A percentile compares a stretch with the other conserved stretches of the same genome.
phyloP scores from a whole-genome alignment of 2,797 vertebrate species.

The Choloepus didactylus region DNA sequence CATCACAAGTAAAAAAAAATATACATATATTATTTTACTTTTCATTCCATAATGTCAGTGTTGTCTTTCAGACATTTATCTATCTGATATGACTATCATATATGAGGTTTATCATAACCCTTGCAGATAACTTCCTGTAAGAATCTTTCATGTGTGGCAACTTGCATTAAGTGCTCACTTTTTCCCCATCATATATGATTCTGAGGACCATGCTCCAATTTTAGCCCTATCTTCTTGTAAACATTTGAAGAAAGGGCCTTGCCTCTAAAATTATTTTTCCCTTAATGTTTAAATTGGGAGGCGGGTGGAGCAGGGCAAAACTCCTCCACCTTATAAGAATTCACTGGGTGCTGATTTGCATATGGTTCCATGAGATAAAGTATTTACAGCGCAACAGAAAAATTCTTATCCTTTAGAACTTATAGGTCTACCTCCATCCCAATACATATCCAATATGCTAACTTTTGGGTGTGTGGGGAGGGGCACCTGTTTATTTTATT shows the following conservation, averaged over 20 bases:
- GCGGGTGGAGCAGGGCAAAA: neutral
- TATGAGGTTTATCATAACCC: neutral
- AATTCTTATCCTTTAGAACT: neutral
- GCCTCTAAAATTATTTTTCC: slow-evolving; percentile 28
- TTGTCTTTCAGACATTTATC: neutral
- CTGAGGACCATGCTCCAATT: neutral
- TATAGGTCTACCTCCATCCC: neutral
- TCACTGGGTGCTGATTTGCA: neutral
- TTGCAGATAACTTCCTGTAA: neutral
- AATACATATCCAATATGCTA: neutral
- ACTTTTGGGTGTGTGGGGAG: neutral
- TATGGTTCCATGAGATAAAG: neutral
- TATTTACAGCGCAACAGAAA: neutral
- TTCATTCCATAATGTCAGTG: neutral
- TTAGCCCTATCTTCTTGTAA: neutral
- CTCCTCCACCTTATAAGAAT: neutral
- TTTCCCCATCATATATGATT: neutral
- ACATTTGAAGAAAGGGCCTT: neutral
- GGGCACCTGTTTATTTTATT: neutral
- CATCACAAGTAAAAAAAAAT: neutral
- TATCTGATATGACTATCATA: neutral
- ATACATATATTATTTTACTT: neutral
- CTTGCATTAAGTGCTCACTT: neutral
- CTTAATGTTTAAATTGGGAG: neutral
- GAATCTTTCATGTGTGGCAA: neutral